phyloP scores from a whole-genome alignment of 1,140 invertebrate species.

The Pachyrhynchus sulphureomaculatus region DNA sequence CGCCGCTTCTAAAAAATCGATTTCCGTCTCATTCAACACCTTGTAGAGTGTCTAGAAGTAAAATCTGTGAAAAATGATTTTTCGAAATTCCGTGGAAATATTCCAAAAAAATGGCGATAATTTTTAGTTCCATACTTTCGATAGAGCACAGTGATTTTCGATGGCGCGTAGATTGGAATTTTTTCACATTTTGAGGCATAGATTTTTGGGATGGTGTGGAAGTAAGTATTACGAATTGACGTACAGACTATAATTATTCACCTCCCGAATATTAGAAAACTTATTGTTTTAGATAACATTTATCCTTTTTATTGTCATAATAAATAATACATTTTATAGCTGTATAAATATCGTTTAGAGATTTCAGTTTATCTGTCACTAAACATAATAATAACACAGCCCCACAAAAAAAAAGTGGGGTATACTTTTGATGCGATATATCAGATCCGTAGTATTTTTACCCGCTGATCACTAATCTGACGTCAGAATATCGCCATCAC shows the following conservation, averaged over 20 bases:
- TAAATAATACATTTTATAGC: too few species aligned
- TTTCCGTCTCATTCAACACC: slow-evolving; percentile 8
- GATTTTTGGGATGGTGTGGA: slow-evolving; percentile 10
- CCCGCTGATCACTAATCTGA: too few species aligned
- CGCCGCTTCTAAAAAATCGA: neutral
- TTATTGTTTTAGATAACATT: neutral
- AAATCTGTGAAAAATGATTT: slow-evolving; percentile 14
- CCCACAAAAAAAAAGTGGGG: too few species aligned
- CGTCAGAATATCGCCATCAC: too few species aligned
- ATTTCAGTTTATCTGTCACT: too few species aligned
- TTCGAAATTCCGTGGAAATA: neutral
- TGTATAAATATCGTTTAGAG: too few species aligned
- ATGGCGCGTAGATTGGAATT: slow-evolving; percentile 8
- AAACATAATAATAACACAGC: too few species aligned
- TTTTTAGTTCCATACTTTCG: neutral
- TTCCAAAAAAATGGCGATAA: neutral
- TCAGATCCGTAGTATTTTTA: too few species aligned
- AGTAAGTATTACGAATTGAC: too few species aligned
- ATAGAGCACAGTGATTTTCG: neutral
- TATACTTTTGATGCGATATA: too few species aligned
- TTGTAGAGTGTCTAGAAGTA: neutral
- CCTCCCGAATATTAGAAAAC: neutral
- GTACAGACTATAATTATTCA: too few species aligned
- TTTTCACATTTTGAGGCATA: slow-evolving; percentile 11
- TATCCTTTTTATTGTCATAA: neutral